A percentile compares a stretch with the other conserved stretches of the same genome.
Conservation (phyloP, 2,888 invertebrate genomes). For the Limulus polyphemus region DNA sequence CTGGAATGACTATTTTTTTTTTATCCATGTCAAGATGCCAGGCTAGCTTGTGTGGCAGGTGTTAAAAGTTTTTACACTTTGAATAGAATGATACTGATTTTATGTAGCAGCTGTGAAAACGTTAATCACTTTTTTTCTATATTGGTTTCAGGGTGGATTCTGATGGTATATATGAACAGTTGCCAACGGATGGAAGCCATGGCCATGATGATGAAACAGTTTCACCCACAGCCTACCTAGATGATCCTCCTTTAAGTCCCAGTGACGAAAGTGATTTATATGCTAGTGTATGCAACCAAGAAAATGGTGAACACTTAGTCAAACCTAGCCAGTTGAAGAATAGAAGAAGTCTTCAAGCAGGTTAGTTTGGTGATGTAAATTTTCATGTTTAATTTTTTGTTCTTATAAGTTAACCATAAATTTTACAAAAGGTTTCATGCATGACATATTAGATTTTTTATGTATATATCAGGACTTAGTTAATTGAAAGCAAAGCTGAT, state of each 20-base stretch:
- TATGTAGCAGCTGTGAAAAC: too few relatives aligned
- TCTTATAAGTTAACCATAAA: too few relatives aligned
- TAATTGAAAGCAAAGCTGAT: too few relatives aligned
- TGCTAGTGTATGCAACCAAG: slow-evolving; percentile 40
- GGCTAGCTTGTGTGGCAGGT: too few relatives aligned
- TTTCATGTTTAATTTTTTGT: neutral
- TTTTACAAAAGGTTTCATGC: too few relatives aligned
- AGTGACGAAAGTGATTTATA: slow-evolving; percentile 48
- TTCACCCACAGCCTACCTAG: slow-evolving; percentile 40
- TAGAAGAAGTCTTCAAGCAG: slow-evolving; percentile 43
- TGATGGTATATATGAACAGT: slow-evolving; percentile 48
- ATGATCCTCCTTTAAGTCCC: slow-evolving; percentile 41
- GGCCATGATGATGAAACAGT: slow-evolving; percentile 30
- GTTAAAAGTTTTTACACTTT: too few relatives aligned
- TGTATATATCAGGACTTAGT: too few relatives aligned
- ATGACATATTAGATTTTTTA: too few relatives aligned
- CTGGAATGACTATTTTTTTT: too few relatives aligned
- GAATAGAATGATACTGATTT: too few relatives aligned
- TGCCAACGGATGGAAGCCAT: slow-evolving; percentile 42
- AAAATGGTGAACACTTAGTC: slow-evolving; percentile 41
- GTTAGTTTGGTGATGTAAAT: slow-evolving; percentile 33
- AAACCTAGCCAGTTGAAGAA: slow-evolving; percentile 41
- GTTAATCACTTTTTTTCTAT: neutral
- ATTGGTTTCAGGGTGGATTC: slow-evolving; percentile 25
- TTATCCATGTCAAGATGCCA: too few relatives aligned